phyloP scores from a whole-genome alignment of 2,797 vertebrate genomes.

The Diplodus sargus region DNA sequence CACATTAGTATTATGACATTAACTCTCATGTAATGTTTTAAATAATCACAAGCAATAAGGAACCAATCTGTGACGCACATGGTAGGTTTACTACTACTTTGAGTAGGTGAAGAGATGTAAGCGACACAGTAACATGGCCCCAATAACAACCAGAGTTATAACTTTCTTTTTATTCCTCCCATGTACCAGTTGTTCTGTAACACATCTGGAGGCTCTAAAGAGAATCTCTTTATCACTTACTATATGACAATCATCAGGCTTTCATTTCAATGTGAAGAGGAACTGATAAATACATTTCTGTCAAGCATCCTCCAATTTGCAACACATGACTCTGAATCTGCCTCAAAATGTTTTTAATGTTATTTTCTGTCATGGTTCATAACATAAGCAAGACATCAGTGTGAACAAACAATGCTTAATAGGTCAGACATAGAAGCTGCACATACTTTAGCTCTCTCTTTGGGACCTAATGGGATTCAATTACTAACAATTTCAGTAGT shows the following conservation, averaged over 20 bases:
- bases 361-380: slow-evolving; percentile 5
- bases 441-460: slow-evolving; percentile 5
- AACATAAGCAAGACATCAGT: slow-evolving; percentile 13
- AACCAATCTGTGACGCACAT: background rate
- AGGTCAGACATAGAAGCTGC: slow-evolving; percentile 17
- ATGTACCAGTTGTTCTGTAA: background rate
- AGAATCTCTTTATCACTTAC: background rate
- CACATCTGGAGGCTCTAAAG: background rate
- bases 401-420: slow-evolving; percentile 5
- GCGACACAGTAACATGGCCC: background rate
- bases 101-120: background rate
- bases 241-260: background rate
- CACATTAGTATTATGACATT: background rate
- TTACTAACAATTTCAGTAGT: background rate
- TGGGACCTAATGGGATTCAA: background rate
- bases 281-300: slow-evolving; percentile 10
- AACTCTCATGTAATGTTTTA: background rate
- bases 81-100: background rate
- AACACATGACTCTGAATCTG: slow-evolving; percentile 1
- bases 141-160: background rate
- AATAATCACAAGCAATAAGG: background rate
- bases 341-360: slow-evolving; percentile 15
- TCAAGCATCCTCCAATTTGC: slow-evolving; percentile 5
- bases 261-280: background rate
- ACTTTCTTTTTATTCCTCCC: background rate